Evolutionary conservation across 1,140 invertebrate genomes (phyloP), one percentile per base, ranked within the genome.

Genomic region (Temnothorax longispinosus): DNA sequence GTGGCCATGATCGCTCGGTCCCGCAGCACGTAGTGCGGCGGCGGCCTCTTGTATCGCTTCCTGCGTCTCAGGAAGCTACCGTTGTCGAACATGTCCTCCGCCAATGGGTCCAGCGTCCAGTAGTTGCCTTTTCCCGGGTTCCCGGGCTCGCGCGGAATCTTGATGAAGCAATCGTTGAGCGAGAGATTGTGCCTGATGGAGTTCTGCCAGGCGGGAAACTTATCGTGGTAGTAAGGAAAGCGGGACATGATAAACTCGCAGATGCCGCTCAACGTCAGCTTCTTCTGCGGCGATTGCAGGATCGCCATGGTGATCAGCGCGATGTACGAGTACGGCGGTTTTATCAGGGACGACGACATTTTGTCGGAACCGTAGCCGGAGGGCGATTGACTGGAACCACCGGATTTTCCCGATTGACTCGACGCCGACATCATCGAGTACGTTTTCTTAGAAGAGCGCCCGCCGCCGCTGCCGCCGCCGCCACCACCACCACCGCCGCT

Each of bases 11-110:
- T 94, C 10, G 95, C 94, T 0, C 95, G 94, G 67, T 96, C 95
- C 2, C 96, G 94, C 0, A 96, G 91, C 6, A 96, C 94, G 50
- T 96, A 95, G 72, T 96, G 96, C 27, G 97, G 96, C 35, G 96
- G 96, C 10, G 98, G 97, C 65, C 99, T 96, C 94, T 99, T 99
- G 96, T 99, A 99, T 35, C 99, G 96, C 95, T 99, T 99, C 75
- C 99, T 95, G 27, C 99, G 96, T 5, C 99, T 95, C 60, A 99
- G 96, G 93, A 99, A 99, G 93, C 98, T 99, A 0, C 99, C 99
- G 94, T 99, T 99, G 93, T 99, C 99, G 93, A 99, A 99, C 99
- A 99, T 99, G 93, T 99, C 98, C 93, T 99, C 99, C 1, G 98
- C 98, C 78, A 98, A 95, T 0, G 99, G 99, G 95, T 99, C 99